These are phyloP conservation scores for Schlechtendalia chinensis DNA, from an alignment of 1,140 invertebrate genomes.

Conservation along the genomic window DNA sequence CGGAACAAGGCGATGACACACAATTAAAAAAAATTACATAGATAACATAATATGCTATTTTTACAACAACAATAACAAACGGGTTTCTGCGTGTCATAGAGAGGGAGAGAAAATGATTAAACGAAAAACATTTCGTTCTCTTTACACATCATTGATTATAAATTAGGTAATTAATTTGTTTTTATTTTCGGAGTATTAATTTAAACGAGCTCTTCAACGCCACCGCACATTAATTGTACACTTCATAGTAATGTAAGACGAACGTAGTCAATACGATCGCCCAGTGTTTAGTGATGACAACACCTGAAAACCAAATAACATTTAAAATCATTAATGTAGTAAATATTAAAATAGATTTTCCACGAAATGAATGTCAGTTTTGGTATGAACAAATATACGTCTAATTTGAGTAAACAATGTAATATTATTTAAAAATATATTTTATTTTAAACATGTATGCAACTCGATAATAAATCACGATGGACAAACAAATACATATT, in stretches of 20 bases:
- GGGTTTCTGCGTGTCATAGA: too few relatives aligned
- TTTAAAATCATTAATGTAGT: background rate
- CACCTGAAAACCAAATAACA: constrained; percentile 1
- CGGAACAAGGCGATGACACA: background rate
- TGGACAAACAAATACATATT: too few relatives aligned
- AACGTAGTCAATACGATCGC: background rate
- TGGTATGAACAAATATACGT: too few relatives aligned
- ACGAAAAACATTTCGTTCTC: background rate
- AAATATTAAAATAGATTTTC: too few relatives aligned
- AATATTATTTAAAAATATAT: too few relatives aligned
- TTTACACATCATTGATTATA: constrained; percentile 26
- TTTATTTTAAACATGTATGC: too few relatives aligned
- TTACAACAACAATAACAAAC: background rate
- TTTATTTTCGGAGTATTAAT: background rate
- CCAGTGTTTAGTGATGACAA: background rate
- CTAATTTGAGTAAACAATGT: too few relatives aligned
- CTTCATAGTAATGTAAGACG: background rate
- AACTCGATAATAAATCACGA: too few relatives aligned
- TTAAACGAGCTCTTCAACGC: background rate
- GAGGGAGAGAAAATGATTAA: too few relatives aligned
- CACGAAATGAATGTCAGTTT: too few relatives aligned
- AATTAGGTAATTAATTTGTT: background rate
- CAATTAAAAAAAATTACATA: background rate
- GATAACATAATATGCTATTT: background rate
- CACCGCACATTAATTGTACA: background rate